phyloP scores from a whole-genome alignment of 2,888 invertebrate species.

The Kryphioiulus occultus region DNA sequence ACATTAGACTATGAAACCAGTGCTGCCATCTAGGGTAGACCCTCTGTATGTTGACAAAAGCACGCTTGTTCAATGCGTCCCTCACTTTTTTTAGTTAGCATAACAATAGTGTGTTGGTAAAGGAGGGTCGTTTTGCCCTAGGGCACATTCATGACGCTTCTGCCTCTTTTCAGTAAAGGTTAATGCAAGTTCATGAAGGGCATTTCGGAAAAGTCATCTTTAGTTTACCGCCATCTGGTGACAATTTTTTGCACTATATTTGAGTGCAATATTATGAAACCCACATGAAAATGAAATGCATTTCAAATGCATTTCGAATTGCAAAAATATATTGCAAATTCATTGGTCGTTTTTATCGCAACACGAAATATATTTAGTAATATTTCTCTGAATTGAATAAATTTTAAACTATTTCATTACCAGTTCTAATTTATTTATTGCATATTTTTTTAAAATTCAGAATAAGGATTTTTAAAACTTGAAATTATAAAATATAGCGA shows the following conservation, averaged over 20 bases:
- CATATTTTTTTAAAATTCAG: no score
- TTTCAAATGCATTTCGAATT: no score
- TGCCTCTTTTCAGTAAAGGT: neutral
- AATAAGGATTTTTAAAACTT: no score
- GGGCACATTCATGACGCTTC: neutral
- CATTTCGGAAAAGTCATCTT: neutral
- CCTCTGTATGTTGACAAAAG: neutral
- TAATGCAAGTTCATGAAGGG: neutral
- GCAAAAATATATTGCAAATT: no score
- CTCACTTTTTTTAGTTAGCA: neutral
- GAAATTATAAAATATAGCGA: no score
- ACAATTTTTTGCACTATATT: neutral
- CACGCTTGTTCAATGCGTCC: neutral
- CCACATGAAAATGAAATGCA: no score
- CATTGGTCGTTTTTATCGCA: no score
- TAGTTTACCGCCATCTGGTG: neutral
- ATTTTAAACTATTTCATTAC: no score
- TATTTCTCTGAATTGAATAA: no score
- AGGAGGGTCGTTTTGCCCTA: neutral
- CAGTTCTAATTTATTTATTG: no score
- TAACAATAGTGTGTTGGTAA: neutral
- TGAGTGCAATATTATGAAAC: no score
- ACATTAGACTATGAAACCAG: neutral
- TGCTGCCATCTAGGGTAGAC: neutral
- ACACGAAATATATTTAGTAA: no score